Base-by-base conservation (phyloP, 2,888 invertebrate species). In the Drosophila heteroneura region DNA sequence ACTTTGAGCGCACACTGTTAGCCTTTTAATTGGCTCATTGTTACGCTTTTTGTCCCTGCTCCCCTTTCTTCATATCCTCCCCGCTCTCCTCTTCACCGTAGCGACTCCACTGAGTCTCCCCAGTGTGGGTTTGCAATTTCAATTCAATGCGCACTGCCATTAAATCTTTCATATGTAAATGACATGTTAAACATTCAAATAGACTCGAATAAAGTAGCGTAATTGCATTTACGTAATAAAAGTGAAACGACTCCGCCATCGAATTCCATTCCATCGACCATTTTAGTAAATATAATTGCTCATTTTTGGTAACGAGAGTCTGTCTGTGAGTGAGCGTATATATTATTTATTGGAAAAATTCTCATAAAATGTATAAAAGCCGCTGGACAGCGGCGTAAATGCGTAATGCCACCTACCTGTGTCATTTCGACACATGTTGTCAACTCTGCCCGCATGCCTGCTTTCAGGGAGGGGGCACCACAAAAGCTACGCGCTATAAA, bases 91-190 rank as follows among this genome's bases (percentile, higher is more conserved):
- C 22, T 9, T 47, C 28, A 4, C 33, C 41, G 9, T 33, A 10
- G 33, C 54, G 35, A 35, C 35, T 30, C 54, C 5, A 5, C 35
- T 30, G 22, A 19, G n/a, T 52, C 33, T 9, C 14, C 28, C 3
- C 39, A 33, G 26, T 44, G 33, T 32, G 51, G 53, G 54, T 12
- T 14, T 79, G 71, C 73, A 70, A 74, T 85, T 84, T 79, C 85
- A 80, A 85, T 85, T 80, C 78, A 80, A 82, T 85, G 82, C 74
- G 69, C 35, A 44, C 41, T 56, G 66, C 71, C 83, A 76, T 87
- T 85, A 85, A 85, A 85, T 87, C 87, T 72, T 83, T 85, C 81
- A 85, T 79, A 85, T 85, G 85, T 83, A 87, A 87, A 85, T 87
- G 87, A 78, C 85, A 83, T 85, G 85, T 85, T 87, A 76, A 87